These are phyloP conservation scores for Drosophila diplacantha DNA, from an alignment of 2,888 invertebrate genomes.

Conservation along the genomic window DNA sequence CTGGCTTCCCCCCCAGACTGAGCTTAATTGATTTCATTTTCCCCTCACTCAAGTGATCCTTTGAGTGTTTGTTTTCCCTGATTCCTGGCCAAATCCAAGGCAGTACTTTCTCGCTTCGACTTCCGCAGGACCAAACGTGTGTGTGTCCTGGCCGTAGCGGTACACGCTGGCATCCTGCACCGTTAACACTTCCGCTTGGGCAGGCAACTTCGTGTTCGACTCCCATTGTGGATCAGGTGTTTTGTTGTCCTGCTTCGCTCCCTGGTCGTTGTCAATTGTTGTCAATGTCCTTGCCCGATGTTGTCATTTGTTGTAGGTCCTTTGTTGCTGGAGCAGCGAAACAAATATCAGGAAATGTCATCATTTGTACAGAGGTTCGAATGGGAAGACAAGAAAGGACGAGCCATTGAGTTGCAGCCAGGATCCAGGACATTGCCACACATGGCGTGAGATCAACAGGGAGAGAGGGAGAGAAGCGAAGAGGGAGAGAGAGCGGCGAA, in stretches of 20 bases:
- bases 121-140: constrained; percentile 1
- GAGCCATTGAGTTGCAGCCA: constrained; percentile 22
- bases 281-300: constrained; percentile 5
- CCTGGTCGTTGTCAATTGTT: constrained; percentile 23
- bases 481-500: not conserved
- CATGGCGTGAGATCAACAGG: constrained; percentile 38
- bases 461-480: not conserved
- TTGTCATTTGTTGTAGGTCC: constrained; percentile 26
- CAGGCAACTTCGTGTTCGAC: constrained; percentile 27
- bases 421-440: constrained; percentile 45
- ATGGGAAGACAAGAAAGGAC: constrained; percentile 33
- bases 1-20: not conserved
- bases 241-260: constrained; percentile 28
- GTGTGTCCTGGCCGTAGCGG: constrained; percentile 4
- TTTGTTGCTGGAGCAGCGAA: constrained; percentile 54
- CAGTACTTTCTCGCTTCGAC: not conserved
- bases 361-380: constrained; percentile 51
- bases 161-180: constrained; percentile 28
- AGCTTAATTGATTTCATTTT: not conserved
- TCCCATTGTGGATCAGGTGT: constrained; percentile 46
- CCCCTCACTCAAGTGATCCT: not conserved
- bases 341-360: constrained; percentile 75
- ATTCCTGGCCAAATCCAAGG: not conserved
- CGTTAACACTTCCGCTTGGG: constrained; percentile 65
- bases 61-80: not conserved